phyloP scores from a whole-genome alignment of 2,888 invertebrate species.

The Agrochola macilenta region DNA sequence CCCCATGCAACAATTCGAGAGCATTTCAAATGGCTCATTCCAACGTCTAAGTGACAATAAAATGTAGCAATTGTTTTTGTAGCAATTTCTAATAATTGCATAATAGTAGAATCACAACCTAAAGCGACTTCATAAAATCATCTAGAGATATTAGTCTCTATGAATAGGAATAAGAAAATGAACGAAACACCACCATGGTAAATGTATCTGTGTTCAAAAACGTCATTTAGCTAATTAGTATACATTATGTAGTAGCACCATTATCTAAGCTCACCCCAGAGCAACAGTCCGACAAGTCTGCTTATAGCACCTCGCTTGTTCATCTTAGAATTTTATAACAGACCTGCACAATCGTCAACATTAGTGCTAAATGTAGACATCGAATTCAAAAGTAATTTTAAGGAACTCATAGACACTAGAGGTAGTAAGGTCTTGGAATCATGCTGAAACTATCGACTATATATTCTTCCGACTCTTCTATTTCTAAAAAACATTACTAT shows the following conservation, averaged over 20 bases:
- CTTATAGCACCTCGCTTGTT: conserved; percentile 74
- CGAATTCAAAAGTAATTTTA: conserved; percentile 72
- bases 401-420: conserved; percentile 67
- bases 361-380: conserved; percentile 80
- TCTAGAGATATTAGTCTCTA: conserved; percentile 62
- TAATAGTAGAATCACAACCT: conserved; percentile 29
- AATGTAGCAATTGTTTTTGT: conserved; percentile 69
- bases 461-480: conserved; percentile 74
- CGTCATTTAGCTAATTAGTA: conserved; percentile 67
- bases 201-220: conserved; percentile 86
- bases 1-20: conserved; percentile 25
- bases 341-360: conserved; percentile 69
- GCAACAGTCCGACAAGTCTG: conserved; percentile 64
- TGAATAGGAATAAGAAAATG: conserved; percentile 65
- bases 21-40: conserved; percentile 49
- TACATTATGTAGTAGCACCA: conserved; percentile 61
- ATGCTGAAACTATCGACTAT: conserved; percentile 70
- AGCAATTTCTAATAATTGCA: conserved; percentile 43
- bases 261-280: conserved; percentile 58
- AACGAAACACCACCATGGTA: conserved; percentile 85
- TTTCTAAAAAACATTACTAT: conserved; percentile 70
- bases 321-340: conserved; percentile 58
- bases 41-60: conserved; percentile 80
- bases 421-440: conserved; percentile 69
- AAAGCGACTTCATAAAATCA: conserved; percentile 55